phyloP scores from a whole-genome alignment of 2,888 invertebrate species.

The Mythimna impura region DNA sequence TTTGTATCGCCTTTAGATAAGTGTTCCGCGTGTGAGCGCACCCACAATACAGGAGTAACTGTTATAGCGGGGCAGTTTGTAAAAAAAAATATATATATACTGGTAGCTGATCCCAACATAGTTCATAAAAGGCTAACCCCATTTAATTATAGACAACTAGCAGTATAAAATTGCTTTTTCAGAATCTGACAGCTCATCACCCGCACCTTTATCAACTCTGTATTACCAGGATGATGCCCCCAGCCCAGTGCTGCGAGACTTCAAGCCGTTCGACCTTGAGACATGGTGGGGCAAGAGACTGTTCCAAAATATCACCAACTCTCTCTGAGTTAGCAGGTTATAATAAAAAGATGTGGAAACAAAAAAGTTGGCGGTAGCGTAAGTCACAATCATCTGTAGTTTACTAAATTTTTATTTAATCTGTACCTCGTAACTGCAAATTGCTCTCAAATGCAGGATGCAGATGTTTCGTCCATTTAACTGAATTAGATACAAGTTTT shows the following conservation, averaged over 20 bases:
- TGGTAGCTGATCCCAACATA: neutral
- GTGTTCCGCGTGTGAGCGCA: no score
- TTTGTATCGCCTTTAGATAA: no score
- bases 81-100: no score
- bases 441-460: constrained; percentile 32
- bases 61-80: no score
- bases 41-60: no score
- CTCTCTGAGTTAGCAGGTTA: constrained; percentile 86
- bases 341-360: constrained; percentile 66
- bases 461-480: constrained; percentile 33
- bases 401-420: constrained; percentile 83
- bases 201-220: constrained; percentile 87
- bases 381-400: constrained; percentile 89
- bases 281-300: constrained; percentile 97
- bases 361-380: constrained; percentile 81
- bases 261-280: constrained; percentile 97
- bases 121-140: neutral
- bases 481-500: constrained; percentile 42
- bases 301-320: constrained; percentile 96
- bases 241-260: constrained; percentile 93
- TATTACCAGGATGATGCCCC: constrained; percentile 94
- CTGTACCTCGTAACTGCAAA: constrained; percentile 4
- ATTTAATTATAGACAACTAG: neutral
- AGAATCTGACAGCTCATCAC: constrained; percentile 85
- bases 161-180: constrained; percentile 36